Percentiles rank a stretch among this genome's conserved stretches.
These are phyloP conservation scores for Zaprionus bogoriensis DNA, from an alignment of 2,888 invertebrate genomes.

Conservation along the genomic window DNA sequence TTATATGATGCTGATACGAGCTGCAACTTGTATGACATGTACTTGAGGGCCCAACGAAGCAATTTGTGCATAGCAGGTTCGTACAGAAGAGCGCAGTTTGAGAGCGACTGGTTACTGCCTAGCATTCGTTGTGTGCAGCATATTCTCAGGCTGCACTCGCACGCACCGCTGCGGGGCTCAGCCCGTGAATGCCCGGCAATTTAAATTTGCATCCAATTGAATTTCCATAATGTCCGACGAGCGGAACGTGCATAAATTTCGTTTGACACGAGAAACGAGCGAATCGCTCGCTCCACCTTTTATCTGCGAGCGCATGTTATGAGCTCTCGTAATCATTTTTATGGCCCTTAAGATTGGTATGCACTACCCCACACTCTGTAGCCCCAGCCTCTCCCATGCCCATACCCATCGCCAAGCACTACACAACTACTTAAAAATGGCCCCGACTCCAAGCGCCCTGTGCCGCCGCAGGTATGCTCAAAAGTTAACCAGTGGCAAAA, in stretches of 20 bases:
- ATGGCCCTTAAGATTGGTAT: constrained; percentile 68
- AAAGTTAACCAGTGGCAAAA: constrained; percentile 62
- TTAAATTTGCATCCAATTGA: constrained; percentile 76
- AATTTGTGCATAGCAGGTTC: no score
- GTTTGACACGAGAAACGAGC: constrained; percentile 57
- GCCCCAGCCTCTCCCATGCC: background rate
- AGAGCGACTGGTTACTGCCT: no score
- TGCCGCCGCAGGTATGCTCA: constrained; percentile 69
- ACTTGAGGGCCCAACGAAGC: no score
- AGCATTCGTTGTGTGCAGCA: background rate
- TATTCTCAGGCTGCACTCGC: background rate
- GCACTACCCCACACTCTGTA: constrained; percentile 16
- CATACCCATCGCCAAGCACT: no score
- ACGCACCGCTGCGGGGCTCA: background rate
- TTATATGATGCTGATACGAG: no score
- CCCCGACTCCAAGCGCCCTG: constrained; percentile 23
- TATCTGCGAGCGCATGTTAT: constrained; percentile 56
- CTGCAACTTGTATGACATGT: no score
- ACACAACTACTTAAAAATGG: constrained; percentile 38
- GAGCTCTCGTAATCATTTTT: constrained; percentile 75
- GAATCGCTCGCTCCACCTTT: constrained; percentile 26
- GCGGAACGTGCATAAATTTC: constrained; percentile 73
- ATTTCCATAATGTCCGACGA: constrained; percentile 70
- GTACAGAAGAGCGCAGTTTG: no score
- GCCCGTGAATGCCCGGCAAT: constrained; percentile 44